Base-by-base conservation (phyloP, 2,888 invertebrate genomes). In the Amphiduros pacificus region DNA sequence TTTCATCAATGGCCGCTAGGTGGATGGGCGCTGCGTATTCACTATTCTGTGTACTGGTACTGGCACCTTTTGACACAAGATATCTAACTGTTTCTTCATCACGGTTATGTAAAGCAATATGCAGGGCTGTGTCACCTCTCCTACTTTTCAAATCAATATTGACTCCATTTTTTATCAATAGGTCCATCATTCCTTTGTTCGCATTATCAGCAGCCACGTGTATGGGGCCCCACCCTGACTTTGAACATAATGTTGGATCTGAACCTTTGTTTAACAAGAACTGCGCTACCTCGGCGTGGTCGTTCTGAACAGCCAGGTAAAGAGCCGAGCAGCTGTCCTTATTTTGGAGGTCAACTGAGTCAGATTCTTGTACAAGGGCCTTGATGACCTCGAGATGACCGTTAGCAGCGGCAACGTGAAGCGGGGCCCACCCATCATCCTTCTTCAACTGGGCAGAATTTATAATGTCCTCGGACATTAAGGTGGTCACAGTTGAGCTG, bases 221-320 rank as follows among this genome's bases (percentile, higher is more conserved):
- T 2, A 65, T 32, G 11, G 67, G 62, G 5, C 60, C 26, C 62
- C 63, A 67, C n/a, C 66, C 65, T 27, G 24, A 20, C 24, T 52
- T 48, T 26, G 32, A 28, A 2, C 44, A 2, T 4, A 55, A 11
- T 17, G 29, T 32, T 0, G 51, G 5, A 20, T 65, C 58, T 1
- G 65, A 65, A 14, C 51, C 51, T n/a, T 24, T 20, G 17, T 5
- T 20, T 6, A 63, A 22, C 17, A 67, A 55, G 14, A 24, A 52
- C 22, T 52, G 36, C 3, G 28, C 63, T 9, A 67, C 55, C 20
- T 55, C 31, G 9, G 14, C 27, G 40, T 65, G 57, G 4, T 29
- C 29, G 28, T 67, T 59, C 44, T 65, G 65, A 5, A 62, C 59
- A 26, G 67, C 67, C n/a, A 67, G 56, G 55, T 63, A 65, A n/a